These are phyloP conservation scores for Alloscopus bannaensis DNA, from an alignment of 2,888 invertebrate species.

Conservation along the genomic window DNA sequence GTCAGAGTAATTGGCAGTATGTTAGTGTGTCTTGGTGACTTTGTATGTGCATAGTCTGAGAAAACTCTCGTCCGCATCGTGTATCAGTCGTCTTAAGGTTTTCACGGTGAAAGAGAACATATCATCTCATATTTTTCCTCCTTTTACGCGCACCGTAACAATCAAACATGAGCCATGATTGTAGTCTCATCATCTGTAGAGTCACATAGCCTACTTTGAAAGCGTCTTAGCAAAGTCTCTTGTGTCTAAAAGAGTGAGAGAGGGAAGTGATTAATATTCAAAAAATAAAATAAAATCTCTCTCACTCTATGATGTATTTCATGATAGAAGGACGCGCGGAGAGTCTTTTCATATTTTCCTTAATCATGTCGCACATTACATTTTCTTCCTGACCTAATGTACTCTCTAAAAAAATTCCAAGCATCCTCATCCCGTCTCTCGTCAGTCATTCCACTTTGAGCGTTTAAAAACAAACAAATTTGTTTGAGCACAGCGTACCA, in stretches of 20 bases:
- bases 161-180: conserved; percentile 42
- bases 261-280: conserved; percentile 57
- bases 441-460: too few relatives aligned
- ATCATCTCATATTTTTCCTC: conserved; percentile 37
- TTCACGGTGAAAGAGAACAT: conserved; percentile 41
- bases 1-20: too few relatives aligned
- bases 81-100: background rate
- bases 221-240: conserved; percentile 44
- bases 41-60: too few relatives aligned
- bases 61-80: conserved; percentile 22
- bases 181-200: background rate
- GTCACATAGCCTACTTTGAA: conserved; percentile 54
- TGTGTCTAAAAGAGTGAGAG: conserved; percentile 7
- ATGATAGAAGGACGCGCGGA: background rate
- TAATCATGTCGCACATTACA: conserved; percentile 3
- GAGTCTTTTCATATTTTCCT: background rate
- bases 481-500: too few relatives aligned
- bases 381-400: conserved; percentile 1
- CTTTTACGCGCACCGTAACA: conserved; percentile 48
- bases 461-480: too few relatives aligned
- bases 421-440: background rate
- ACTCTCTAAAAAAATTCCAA: conserved; percentile 3
- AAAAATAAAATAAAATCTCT: conserved; percentile 33
- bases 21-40: too few relatives aligned
- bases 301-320: background rate